A percentile compares a stretch with the other conserved stretches of the same genome.
These are phyloP conservation scores for Sciaenops ocellatus DNA, from an alignment of 2,797 vertebrate species.

Conservation along the genomic window DNA sequence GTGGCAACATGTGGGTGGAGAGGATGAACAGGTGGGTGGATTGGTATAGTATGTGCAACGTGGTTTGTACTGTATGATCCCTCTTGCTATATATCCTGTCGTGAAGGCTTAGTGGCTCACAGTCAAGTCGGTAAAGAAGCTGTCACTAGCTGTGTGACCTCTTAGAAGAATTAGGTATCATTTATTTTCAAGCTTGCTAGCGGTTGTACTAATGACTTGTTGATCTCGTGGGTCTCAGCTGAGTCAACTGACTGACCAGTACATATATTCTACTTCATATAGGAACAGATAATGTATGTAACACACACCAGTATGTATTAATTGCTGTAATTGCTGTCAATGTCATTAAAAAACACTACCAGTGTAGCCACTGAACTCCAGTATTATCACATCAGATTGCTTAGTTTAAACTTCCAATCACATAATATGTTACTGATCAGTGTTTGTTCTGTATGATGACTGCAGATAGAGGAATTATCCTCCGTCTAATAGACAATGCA, in stretches of 20 bases:
- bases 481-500: constrained; percentile 55
- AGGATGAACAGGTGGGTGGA: background rate
- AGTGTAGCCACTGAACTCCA: background rate
- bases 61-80: background rate
- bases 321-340: background rate
- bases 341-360: background rate
- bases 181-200: too few relatives aligned
- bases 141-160: background rate
- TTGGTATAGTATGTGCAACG: background rate
- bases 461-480: constrained; percentile 62
- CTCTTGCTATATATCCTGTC: background rate
- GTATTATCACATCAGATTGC: background rate
- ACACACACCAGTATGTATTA: background rate
- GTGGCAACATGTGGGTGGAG: background rate
- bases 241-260: too few relatives aligned
- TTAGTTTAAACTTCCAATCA: constrained; percentile 7
- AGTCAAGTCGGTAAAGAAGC: too few relatives aligned
- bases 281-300: background rate
- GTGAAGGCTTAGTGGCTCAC: background rate
- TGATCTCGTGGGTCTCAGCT: background rate
- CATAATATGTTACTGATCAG: constrained; percentile 56
- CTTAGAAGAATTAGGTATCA: background rate
- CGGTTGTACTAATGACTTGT: background rate
- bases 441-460: constrained; percentile 34
- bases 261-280: background rate